Evolutionary conservation across 2,888 invertebrate species (phyloP), one percentile per base, ranked within the genome.

Genomic region (Sceliomorpha sp.): DNA sequence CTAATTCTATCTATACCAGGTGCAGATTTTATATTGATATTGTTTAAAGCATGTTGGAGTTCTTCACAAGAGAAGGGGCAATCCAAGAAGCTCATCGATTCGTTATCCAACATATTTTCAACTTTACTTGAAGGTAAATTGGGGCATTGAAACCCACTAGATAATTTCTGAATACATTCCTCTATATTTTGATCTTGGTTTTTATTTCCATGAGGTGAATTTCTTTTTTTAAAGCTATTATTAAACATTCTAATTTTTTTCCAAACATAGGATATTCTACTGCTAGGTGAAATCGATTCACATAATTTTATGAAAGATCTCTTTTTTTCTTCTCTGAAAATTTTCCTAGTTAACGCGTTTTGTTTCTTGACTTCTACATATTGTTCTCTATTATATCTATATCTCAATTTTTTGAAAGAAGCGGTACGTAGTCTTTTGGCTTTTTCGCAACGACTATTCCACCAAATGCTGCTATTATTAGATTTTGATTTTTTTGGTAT

Each of bases 1-100:
- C 24, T 63, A 6, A 69, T 63, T 40, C 56, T 63, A 26, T 69
- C 53, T 14, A 39, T 6, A 0, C 62, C 68, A 1, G 56, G 62
- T 6, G 68, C 36, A 0, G 56, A 62, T 17, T 45, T 32, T 1
- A 14, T 7, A 13, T 60, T 60, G 2, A 34, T 1, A 24, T 53
- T 58, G 2, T 45, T 10, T n/a, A 51, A 5, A 2, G 66, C 29
- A 10, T 1, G 37, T 1, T 39, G 14, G 1, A 66, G 1, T 36
- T 66, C 58, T 17, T 45, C 37, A 26, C 24, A 45, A 0, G 37
- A 45, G n/a, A 62, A 47, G 8, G 39, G 47, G 1, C 27, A 9
- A 17, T 20, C 15, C 7, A 55, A 20, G 17, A 44, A 45, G n/a
- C 10, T 9, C 0, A 13, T 10, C 7, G 6, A 12, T 31, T n/a